phyloP scores from a whole-genome alignment of 2,113 vertebrate genomes.

The Eulemur macaco region DNA sequence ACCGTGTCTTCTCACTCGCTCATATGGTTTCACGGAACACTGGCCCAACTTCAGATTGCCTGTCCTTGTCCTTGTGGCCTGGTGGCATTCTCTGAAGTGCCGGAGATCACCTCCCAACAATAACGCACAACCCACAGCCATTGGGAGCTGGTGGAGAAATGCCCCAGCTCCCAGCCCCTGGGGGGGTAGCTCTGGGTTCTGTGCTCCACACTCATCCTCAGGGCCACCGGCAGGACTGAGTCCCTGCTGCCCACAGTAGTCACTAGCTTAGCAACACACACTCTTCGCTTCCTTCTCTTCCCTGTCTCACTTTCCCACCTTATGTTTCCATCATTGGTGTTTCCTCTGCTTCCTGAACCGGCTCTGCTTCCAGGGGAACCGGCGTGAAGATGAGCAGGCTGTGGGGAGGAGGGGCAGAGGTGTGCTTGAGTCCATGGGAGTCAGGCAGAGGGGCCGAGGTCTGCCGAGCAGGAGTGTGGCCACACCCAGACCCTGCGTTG shows the following conservation, averaged over 20 bases:
- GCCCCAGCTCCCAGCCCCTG: neutral
- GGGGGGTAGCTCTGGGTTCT: neutral
- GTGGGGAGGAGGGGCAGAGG: too few species aligned
- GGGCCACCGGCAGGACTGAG: neutral
- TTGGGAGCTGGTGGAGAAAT: neutral
- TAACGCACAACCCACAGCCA: neutral
- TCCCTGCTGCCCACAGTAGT: neutral
- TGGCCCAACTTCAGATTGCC: neutral
- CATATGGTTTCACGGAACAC: neutral
- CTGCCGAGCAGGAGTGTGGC: neutral
- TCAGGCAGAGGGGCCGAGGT: too few species aligned
- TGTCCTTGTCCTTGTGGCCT: neutral
- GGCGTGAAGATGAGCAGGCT: neutral
- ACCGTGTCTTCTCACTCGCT: neutral
- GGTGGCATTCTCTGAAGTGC: neutral
- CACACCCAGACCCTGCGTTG: too few species aligned
- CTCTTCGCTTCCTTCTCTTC: neutral
- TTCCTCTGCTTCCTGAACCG: neutral
- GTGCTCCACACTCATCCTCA: neutral
- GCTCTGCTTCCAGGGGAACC: neutral
- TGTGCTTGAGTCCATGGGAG: neutral
- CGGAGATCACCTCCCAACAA: neutral
- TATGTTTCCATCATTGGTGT: neutral
- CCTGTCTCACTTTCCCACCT: neutral
- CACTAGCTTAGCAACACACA: neutral